Base-by-base conservation (phyloP, 2,797 vertebrate genomes). In the Tragelaphus oryx region DNA sequence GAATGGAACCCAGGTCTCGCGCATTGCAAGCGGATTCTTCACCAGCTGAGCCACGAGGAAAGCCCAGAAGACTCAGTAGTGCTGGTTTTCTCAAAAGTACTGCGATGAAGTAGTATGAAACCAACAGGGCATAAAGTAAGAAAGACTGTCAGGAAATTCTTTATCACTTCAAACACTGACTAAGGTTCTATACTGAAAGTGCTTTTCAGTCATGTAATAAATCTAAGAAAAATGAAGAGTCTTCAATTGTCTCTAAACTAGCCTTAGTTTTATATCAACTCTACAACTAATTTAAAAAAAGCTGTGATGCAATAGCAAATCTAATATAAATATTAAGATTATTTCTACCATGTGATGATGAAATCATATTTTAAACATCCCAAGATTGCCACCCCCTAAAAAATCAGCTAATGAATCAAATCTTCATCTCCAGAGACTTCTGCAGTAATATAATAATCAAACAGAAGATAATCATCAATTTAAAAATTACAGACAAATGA, bases 401-500 rank as follows among this genome's bases (percentile, higher is more conserved):
- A 95, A 95, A 44, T 44, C 0, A 76, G 4, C 46, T 44, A 87
- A 93, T 46, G 4, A 95, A 86, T 60, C 22, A 95, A 62, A 91
- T 24, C 76, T 91, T 96, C 52, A 95, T 75, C 80, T 93, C 91
- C 22, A 94, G 4, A 80, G 44, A 93, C 22, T 81, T 93, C 8
- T 75, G 33, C 55, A 86, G 26, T 54, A 78, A 84, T 13, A 76
- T 5, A 41, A 55, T 54, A 86, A 57, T 33, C 24, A 57, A 84
- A 80, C 3, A 50, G 52, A 90, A 84, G 9, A 90, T 54, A 89
- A 30, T 17, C 12, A 89, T 52, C 60, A 24, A 74, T 12, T 82
- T 84, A 95, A 84, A 55, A 33, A 55, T 71, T 30, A 55, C 1
- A 94, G 24, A n/a, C 11, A 86, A 94, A 81, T 86, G 22, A 62